Conservation (phyloP, 2,113 vertebrate genomes). For the Heptranchias perlo region DNA sequence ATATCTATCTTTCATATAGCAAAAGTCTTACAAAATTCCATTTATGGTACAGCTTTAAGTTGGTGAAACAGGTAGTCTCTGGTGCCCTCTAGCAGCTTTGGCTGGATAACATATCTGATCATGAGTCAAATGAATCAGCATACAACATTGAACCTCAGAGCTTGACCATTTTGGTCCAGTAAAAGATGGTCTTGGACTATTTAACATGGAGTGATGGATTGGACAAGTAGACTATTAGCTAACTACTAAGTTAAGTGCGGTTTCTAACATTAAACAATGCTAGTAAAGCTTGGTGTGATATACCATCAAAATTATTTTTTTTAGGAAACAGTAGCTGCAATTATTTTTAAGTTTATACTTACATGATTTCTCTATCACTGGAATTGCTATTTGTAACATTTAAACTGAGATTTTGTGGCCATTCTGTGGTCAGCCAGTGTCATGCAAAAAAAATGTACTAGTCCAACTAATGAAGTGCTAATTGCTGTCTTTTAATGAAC, state of each 20-base stretch:
- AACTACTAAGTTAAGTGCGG: neutral
- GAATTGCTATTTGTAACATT: neutral
- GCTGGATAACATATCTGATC: neutral
- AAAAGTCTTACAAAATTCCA: neutral
- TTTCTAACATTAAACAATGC: neutral
- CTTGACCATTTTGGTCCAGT: neutral
- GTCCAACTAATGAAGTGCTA: neutral
- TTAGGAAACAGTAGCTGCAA: neutral
- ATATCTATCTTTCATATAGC: neutral
- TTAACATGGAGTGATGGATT: neutral
- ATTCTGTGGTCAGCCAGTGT: neutral
- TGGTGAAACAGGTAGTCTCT: neutral
- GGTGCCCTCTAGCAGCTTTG: neutral
- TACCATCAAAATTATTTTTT: neutral
- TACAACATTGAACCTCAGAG: neutral
- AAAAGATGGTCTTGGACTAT: neutral
- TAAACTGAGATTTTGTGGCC: neutral
- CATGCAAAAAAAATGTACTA: neutral
- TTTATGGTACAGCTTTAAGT: neutral
- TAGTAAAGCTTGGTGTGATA: neutral
- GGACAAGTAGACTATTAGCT: neutral
- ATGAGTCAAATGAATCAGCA: neutral
- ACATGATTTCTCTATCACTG: neutral
- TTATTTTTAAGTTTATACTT: neutral
- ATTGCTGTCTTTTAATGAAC: neutral